Base-by-base conservation (phyloP, 2,888 invertebrate species). In the Ochropacha duplaris region DNA sequence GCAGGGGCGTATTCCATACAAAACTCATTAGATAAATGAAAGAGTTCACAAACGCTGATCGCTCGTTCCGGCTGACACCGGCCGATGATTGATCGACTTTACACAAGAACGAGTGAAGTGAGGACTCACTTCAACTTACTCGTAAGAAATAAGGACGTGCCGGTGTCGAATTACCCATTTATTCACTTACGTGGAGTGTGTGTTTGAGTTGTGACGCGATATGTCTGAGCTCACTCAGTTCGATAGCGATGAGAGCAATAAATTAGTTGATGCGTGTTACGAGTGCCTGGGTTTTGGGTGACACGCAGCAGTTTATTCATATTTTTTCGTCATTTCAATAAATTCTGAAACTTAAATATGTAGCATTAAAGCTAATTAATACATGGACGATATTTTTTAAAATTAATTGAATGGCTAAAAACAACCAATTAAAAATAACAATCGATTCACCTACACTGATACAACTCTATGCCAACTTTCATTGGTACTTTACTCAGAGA, bases 1-100 rank as follows among this genome's bases (percentile, higher is more conserved):
- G 62, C 58, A 54, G 36, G 22, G 44, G 39, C 54, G 56, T 54
- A 44, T 44, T 19, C 44, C 5, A 44, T 44, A 59, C 75, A 72
- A 81, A 83, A 84, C 85, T 90, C 88, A 90, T 91, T 91, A 90
- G 79, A 87, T 85, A 88, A 89, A 91, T 90, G 89, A 91, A 90
- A 90, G 90, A 91, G 92, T 92, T 90, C 84, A 55, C 59, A 84
- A 76, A 74, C 67, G 79, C 83, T 81, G 83, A 81, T 76, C 76
- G 77, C 19, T 51, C 57, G 50, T 26, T 51, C 58, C 60, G 62
- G 55, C 55, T 54, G 55, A 51, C 54, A 49, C 49, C 50, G 49
- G 57, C 57, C 57, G 62, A 84, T 88, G 88, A 88, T 87, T 84
- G 87, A 88, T 88, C 81, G 84, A 66, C 61, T 71, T 66, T 63